phyloP scores from a whole-genome alignment of 37 sponge, comb jelly and placozoan species.

The Eunapius fragilis region DNA sequence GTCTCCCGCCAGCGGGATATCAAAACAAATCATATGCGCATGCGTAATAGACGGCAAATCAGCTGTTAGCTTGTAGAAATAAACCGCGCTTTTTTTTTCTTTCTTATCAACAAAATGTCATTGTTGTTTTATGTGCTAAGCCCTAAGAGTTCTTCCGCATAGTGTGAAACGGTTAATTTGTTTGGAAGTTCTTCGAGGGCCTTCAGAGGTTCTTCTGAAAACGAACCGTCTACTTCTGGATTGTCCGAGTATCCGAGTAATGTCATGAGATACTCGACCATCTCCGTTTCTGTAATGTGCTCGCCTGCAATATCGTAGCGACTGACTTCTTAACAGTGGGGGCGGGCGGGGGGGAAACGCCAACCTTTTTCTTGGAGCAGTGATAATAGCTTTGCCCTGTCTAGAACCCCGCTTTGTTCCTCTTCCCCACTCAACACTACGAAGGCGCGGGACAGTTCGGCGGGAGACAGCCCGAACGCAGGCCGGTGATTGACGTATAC shows the following conservation, averaged over 20 bases:
- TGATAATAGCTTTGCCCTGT: constrained; percentile 55
- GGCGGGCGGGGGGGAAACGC: constrained; percentile 9
- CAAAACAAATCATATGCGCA: background rate
- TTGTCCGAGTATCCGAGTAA: constrained; percentile 69
- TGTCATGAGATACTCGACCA: constrained; percentile 90
- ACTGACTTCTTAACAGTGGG: background rate
- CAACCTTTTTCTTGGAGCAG: constrained; percentile 82
- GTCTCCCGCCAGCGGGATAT: no score
- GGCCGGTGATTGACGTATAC: constrained; percentile 98
- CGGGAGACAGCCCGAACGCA: constrained; percentile 86
- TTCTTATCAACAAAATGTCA: no score
- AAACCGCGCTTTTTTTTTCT: background rate
- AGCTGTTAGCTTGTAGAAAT: background rate
- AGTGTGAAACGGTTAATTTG: constrained; percentile 54
- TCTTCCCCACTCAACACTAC: constrained; percentile 58
- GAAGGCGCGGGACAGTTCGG: constrained; percentile 75
- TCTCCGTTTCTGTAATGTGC: constrained; percentile 86
- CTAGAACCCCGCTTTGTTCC: constrained; percentile 35
- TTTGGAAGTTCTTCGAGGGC: constrained; percentile 64
- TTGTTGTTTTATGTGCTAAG: constrained; percentile 30
- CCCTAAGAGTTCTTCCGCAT: constrained; percentile 83
- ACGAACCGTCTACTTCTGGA: constrained; percentile 56
- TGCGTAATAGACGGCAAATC: background rate
- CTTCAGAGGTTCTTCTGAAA: constrained; percentile 31
- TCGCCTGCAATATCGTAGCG: constrained; percentile 70